Evolutionary conservation across 2,888 invertebrate genomes (phyloP), one percentile per base, ranked within the genome.

Genomic region (Penaeus monodon): DNA sequence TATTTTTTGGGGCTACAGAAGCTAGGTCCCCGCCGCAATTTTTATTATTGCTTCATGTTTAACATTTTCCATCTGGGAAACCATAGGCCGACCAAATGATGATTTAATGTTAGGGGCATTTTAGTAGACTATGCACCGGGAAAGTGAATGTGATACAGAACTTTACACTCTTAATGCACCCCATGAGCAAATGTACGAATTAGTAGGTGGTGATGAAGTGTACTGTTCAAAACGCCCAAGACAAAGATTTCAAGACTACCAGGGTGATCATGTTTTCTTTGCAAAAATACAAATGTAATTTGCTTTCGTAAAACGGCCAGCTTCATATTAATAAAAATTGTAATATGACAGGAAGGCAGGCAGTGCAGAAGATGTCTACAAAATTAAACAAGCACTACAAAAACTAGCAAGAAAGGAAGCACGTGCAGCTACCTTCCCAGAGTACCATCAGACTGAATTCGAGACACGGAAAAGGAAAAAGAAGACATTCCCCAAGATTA

Each of bases 181-280:
- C 65, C 65, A 65, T 65, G 65, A 65, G 65, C 65, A 65, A 65
- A 65, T 65, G 65, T 65, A 22, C 22, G 65, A 65, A 65, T 65
- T 65, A n/a, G n/a, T n/a, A n/a, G n/a, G n/a, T n/a, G n/a, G n/a
- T n/a, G n/a, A n/a, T n/a, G n/a, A n/a, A n/a, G n/a, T n/a, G n/a
- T n/a, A n/a, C n/a, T n/a, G n/a, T n/a, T n/a, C n/a, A n/a, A n/a
- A n/a, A n/a, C n/a, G n/a, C n/a, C n/a, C n/a, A n/a, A n/a, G n/a
- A n/a, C n/a, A n/a, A n/a, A n/a, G n/a, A n/a, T n/a, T n/a, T n/a
- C n/a, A n/a, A n/a, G n/a, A n/a, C n/a, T n/a, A n/a, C n/a, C n/a
- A n/a, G n/a, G n/a, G n/a, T n/a, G n/a, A n/a, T n/a, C n/a, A n/a
- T n/a, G n/a, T n/a, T n/a, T n/a, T n/a, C n/a, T n/a, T n/a, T n/a